These are phyloP conservation scores for Prosapia bicincta DNA, from an alignment of 2,888 invertebrate species.

Conservation along the genomic window DNA sequence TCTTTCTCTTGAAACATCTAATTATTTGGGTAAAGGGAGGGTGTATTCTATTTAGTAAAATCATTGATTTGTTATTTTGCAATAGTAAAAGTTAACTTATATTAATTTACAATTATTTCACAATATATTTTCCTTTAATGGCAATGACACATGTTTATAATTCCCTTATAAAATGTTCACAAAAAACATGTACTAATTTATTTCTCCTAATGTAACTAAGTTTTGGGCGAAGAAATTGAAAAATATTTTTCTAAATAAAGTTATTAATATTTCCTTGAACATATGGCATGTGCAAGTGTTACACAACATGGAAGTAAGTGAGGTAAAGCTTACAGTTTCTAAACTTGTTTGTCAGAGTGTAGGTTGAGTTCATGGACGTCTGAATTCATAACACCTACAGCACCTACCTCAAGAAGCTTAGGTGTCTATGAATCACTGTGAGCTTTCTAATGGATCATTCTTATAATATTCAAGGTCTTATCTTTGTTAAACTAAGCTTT, in stretches of 20 bases:
- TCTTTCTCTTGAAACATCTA: too few relatives aligned
- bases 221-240: background rate
- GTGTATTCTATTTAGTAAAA: too few relatives aligned
- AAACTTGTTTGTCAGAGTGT: background rate
- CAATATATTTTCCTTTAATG: too few relatives aligned
- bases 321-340: background rate
- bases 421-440: background rate
- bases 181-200: background rate
- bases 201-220: background rate
- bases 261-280: background rate
- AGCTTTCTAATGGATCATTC: background rate
- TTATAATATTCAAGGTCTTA: background rate
- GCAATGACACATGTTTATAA: too few relatives aligned
- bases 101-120: too few relatives aligned
- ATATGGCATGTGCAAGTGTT: background rate
- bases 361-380: background rate
- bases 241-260: background rate
- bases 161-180: background rate
- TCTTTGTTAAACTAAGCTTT: too few relatives aligned
- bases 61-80: too few relatives aligned
- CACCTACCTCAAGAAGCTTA: background rate
- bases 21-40: too few relatives aligned
- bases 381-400: background rate
- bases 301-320: background rate
- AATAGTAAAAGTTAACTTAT: too few relatives aligned